phyloP scores from a whole-genome alignment of 2,888 invertebrate species.

The Azorinus chamasolen region DNA sequence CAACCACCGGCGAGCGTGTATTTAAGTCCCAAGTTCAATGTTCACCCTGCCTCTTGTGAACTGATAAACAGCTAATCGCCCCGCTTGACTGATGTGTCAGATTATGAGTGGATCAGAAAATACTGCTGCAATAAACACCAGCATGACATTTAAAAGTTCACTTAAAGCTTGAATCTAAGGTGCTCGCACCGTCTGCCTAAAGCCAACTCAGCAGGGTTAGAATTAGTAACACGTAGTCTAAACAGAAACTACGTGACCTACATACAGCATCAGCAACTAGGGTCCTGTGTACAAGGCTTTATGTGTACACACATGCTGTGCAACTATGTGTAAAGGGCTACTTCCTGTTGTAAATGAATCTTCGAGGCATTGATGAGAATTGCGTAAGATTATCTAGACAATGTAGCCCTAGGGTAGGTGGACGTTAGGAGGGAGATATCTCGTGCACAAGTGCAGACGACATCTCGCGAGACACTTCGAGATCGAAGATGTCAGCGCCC shows the following conservation, averaged over 20 bases:
- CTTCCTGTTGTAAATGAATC: neutral
- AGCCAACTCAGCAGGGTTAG: too few relatives aligned
- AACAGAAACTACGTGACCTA: neutral
- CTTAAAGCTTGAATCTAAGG: too few relatives aligned
- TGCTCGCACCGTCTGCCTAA: too few relatives aligned
- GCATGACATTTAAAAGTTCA: too few relatives aligned
- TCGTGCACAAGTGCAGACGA: constrained; percentile 68
- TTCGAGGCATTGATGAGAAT: neutral
- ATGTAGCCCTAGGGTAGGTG: neutral
- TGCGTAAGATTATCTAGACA: too few relatives aligned
- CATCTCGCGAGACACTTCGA: constrained; percentile 59
- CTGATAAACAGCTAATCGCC: constrained; percentile 28
- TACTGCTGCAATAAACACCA: too few relatives aligned
- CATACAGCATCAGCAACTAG: neutral
- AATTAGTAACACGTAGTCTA: too few relatives aligned
- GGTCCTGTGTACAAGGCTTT: neutral
- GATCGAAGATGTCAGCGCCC: constrained; percentile 63
- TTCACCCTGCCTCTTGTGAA: constrained; percentile 29
- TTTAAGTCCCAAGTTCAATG: constrained; percentile 42
- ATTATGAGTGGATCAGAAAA: constrained; percentile 20
- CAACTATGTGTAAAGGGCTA: too few relatives aligned
- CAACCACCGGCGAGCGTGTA: constrained; percentile 7
- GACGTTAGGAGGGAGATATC: constrained; percentile 26
- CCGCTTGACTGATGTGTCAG: constrained; percentile 46
- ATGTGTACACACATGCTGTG: neutral